phyloP scores from a whole-genome alignment of 2,888 invertebrate species.

The Acholoe squamosa region DNA sequence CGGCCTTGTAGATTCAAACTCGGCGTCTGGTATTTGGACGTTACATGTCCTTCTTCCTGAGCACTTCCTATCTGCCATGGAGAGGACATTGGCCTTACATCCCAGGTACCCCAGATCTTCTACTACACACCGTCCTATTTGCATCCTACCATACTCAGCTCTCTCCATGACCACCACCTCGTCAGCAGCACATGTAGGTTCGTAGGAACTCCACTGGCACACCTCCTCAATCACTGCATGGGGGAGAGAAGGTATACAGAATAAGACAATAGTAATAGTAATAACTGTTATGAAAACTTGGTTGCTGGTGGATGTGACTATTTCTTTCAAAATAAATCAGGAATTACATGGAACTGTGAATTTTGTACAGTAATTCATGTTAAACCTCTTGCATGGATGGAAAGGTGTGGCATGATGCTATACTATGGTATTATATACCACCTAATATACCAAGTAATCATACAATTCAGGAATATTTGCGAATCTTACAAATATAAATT shows the following conservation, averaged over 20 bases:
- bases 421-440: too few species aligned
- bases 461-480: too few species aligned
- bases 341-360: too few species aligned
- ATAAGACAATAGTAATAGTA: too few species aligned
- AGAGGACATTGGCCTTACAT: slow-evolving; percentile 51
- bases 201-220: slow-evolving; percentile 51
- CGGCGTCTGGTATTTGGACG: slow-evolving; percentile 38
- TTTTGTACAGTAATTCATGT: too few species aligned
- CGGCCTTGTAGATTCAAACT: slow-evolving; percentile 51
- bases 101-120: slow-evolving; percentile 58
- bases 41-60: slow-evolving; percentile 49
- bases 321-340: too few species aligned
- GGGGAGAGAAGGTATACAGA: not conserved
- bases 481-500: too few species aligned
- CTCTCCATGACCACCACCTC: slow-evolving; percentile 57
- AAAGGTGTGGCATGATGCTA: too few species aligned
- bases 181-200: slow-evolving; percentile 35
- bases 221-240: slow-evolving; percentile 13
- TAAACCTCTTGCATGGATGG: too few species aligned
- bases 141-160: slow-evolving; percentile 52
- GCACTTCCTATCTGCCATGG: slow-evolving; percentile 60
- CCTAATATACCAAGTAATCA: too few species aligned
- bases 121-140: slow-evolving; percentile 35
- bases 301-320: too few species aligned
- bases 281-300: too few species aligned